Conservation (phyloP, 2,113 vertebrate genomes). For the Lophius piscatorius region DNA sequence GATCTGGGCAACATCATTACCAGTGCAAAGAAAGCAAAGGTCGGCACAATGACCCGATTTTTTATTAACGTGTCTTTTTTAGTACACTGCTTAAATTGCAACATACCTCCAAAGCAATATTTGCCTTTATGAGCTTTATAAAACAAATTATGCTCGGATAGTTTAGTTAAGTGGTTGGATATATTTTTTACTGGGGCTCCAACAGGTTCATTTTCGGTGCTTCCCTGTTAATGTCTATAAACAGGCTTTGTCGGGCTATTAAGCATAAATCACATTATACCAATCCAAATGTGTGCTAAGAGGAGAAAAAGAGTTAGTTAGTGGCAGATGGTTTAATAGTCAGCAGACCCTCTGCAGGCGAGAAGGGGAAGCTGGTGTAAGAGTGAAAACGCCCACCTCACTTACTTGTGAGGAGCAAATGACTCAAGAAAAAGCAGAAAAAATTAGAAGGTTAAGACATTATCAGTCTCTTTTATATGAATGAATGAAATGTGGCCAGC, state of each 20-base stretch:
- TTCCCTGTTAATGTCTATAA: slow-evolving; percentile 5
- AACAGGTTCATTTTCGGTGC: slow-evolving; percentile 28
- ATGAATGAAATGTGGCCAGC: no score
- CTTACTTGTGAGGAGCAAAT: slow-evolving; percentile 65
- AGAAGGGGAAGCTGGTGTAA: slow-evolving; percentile 70
- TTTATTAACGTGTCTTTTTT: not conserved
- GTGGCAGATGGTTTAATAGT: slow-evolving; percentile 80
- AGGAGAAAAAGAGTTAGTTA: slow-evolving; percentile 32
- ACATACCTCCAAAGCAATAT: no score
- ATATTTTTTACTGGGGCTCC: not conserved
- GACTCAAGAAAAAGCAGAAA: slow-evolving; percentile 61
- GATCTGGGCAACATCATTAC: slow-evolving; percentile 89
- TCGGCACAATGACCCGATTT: slow-evolving; percentile 10
- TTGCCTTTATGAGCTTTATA: no score
- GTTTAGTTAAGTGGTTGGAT: no score
- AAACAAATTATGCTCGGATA: no score
- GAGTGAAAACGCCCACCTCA: slow-evolving; percentile 73
- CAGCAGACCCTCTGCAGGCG: slow-evolving; percentile 69
- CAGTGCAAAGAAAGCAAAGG: slow-evolving; percentile 86
- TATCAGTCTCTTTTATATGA: no score
- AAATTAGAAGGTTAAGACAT: slow-evolving; percentile 12
- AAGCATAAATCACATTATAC: slow-evolving; percentile 11
- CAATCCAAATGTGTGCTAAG: not conserved
- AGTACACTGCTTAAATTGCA: no score
- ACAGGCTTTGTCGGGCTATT: not conserved